Percentiles rank a stretch among this genome's conserved stretches.
Evolutionary conservation across 2,888 invertebrate genomes (phyloP).

Genomic region (Euclidia mi): DNA sequence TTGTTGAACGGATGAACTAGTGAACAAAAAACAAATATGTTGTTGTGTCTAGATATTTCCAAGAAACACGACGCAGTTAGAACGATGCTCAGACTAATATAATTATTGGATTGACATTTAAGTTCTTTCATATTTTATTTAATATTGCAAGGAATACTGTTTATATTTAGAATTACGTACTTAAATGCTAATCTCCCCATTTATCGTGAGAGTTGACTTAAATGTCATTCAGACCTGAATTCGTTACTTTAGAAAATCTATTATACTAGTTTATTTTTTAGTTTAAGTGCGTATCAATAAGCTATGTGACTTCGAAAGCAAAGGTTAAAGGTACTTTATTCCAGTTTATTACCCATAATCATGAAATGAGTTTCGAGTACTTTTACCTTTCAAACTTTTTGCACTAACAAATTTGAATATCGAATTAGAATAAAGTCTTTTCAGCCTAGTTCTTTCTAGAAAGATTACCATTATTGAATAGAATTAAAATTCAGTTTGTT

Average conservation of each 20-base stretch:
- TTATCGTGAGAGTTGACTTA: constrained; percentile 19
- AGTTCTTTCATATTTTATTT: not conserved
- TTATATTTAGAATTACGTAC: constrained; percentile 20
- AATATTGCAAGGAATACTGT: not conserved
- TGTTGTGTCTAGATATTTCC: too few species aligned
- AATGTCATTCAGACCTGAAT: not conserved
- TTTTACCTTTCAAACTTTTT: too few species aligned
- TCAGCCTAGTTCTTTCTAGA: too few species aligned
- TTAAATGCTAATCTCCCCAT: constrained; percentile 33
- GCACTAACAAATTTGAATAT: too few species aligned
- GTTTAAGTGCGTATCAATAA: not conserved
- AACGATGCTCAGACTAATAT: too few species aligned
- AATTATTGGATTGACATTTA: too few species aligned
- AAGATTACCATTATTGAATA: too few species aligned
- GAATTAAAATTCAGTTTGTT: too few species aligned
- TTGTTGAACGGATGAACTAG: too few species aligned
- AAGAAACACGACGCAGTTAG: too few species aligned
- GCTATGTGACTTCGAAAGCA: not conserved
- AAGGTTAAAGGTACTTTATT: not conserved
- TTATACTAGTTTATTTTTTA: not conserved
- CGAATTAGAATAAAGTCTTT: too few species aligned
- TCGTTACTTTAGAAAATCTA: constrained; percentile 9
- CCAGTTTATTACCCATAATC: not conserved
- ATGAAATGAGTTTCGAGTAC: not conserved
- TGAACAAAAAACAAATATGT: too few species aligned